Evolutionary conservation across 2,888 invertebrate genomes (phyloP), one percentile per base, ranked within the genome.

Genomic region (Rutpela maculata): DNA sequence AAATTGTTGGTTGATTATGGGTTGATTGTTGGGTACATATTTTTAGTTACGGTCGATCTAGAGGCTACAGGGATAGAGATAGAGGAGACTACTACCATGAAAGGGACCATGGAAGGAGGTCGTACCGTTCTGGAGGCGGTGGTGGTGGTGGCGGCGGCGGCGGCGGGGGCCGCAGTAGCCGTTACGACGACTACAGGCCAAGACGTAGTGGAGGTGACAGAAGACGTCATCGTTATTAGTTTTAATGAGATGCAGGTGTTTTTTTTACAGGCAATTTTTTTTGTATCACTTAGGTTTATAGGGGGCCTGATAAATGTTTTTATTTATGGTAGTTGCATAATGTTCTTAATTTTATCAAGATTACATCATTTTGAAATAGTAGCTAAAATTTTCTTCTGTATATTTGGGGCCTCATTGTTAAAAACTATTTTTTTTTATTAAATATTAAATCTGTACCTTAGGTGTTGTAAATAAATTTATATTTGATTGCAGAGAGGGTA

Each of bases 41-140:
- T 88, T 88, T 87, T 88, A 88, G 88, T 87, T 88, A 87, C 87
- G 87, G 86, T 81, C 86, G 88, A 77, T 85, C 86, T 81, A 84
- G 87, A 79, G 83, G 87, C 76, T 81, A 85, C 83, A 84, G 86
- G 80, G 83, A 86, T 76, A 81, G 87, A 77, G 87, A 87, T 77
- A 31, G 70, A 38, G 70, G 70, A 38, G 70, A 70, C n/a, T 60
- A 70, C 60, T 60, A 59, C 70, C 35, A 60, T 9, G 70, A 70
- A 35, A 84, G 88, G 77, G 88, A 89, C 82, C 87, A 88, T 81
- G 87, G 88, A 78, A 86, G 86, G 75, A 84, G 88, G 78, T 84
- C 81, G 31, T 69, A 80, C 55, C 74, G 82, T 9, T 81, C 80
- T 15, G 50, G 31, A 35, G 31, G 31, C 9, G 22, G 43, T 15